Conservation (phyloP, 2,888 invertebrate genomes). For the Pristionchus arcanus region DNA sequence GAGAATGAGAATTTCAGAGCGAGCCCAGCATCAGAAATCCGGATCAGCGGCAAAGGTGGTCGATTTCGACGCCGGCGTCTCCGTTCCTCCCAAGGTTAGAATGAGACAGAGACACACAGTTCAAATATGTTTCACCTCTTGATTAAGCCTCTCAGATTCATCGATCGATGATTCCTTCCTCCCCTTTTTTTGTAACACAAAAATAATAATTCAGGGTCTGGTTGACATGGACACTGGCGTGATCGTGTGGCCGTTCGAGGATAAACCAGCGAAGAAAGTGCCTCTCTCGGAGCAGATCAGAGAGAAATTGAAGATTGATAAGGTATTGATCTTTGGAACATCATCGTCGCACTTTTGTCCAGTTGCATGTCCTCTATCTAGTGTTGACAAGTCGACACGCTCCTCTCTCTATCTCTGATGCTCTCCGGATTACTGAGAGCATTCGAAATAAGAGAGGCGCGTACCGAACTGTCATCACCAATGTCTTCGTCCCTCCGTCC, state of each 20-base stretch:
- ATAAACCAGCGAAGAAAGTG: conserved; percentile 31
- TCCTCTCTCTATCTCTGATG: background rate
- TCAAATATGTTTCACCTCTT: background rate
- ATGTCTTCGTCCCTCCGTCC: background rate
- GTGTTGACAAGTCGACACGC: background rate
- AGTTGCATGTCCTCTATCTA: background rate
- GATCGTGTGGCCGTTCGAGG: conserved; percentile 47
- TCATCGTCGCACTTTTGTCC: background rate
- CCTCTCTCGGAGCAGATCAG: conserved; percentile 22
- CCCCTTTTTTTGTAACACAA: background rate
- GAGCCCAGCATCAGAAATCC: background rate
- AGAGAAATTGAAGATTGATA: conserved; percentile 41
- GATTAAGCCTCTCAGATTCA: background rate
- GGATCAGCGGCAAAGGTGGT: background rate
- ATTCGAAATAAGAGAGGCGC: too few relatives aligned
- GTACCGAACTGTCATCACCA: too few relatives aligned
- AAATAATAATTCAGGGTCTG: background rate
- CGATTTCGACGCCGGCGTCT: conserved; percentile 50
- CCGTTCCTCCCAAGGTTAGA: conserved; percentile 38
- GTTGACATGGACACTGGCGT: conserved; percentile 54
- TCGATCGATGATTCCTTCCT: background rate
- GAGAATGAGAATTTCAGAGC: background rate
- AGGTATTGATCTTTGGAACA: background rate
- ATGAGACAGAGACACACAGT: background rate
- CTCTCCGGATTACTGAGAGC: too few relatives aligned